Evolutionary conservation across 1,140 invertebrate genomes (phyloP).

Genomic region (Hylaeus volcanicus): DNA sequence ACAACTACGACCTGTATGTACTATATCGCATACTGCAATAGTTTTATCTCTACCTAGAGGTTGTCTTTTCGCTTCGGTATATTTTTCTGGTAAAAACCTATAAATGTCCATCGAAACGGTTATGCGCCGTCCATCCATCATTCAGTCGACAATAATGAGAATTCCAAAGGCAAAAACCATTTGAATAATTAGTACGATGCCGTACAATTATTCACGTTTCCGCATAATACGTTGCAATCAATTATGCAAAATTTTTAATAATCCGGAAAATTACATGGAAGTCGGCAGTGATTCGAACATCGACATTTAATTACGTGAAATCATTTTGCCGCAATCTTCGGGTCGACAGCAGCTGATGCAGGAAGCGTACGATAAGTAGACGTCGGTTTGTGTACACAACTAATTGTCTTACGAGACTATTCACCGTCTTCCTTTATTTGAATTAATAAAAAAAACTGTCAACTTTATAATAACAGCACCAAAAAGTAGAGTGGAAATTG

Average conservation of each 20-base stretch:
- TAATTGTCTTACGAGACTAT: neutral
- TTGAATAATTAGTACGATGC: slow-evolving; percentile 27
- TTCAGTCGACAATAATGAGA: slow-evolving; percentile 2
- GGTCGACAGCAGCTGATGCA: neutral
- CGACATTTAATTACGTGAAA: neutral
- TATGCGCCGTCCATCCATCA: neutral
- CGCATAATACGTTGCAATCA: slow-evolving; percentile 10
- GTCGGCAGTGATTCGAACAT: neutral
- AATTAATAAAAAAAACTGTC: neutral
- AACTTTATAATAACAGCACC: too few species aligned
- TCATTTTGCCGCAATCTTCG: slow-evolving; percentile 7
- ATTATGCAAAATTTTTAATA: slow-evolving; percentile 37
- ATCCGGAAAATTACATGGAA: neutral
- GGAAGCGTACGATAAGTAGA: neutral
- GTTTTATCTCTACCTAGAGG: too few species aligned
- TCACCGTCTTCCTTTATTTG: neutral
- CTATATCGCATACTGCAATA: too few species aligned
- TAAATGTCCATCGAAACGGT: neutral
- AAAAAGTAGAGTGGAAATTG: too few species aligned
- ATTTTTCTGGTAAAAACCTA: neutral
- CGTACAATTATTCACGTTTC: slow-evolving; percentile 12
- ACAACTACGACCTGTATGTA: too few species aligned
- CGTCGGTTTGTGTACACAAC: neutral
- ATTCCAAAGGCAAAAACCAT: slow-evolving; percentile 2
- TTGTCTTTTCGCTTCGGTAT: too few species aligned